Percentiles rank a stretch among this genome's conserved stretches.
These are phyloP conservation scores for Oncorhynchus keta DNA, from an alignment of 2,113 vertebrate species.

Conservation along the genomic window DNA sequence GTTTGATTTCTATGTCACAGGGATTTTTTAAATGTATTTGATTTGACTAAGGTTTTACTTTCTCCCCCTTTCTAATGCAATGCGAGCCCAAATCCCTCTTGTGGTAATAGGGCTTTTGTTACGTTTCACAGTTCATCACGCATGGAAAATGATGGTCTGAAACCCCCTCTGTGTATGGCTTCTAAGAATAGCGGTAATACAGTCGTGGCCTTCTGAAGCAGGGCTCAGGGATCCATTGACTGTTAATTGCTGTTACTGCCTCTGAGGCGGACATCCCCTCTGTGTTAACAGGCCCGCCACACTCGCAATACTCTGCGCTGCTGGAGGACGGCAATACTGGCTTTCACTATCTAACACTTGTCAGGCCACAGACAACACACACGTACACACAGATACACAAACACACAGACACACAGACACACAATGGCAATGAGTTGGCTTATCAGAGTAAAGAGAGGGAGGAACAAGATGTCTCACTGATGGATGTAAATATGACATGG, in stretches of 20 bases:
- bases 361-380: background rate
- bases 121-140: constrained; percentile 72
- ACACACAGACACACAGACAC: constrained; percentile 5
- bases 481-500: background rate
- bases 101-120: constrained; percentile 66
- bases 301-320: constrained; percentile 10
- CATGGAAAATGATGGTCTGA: constrained; percentile 57
- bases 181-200: constrained; percentile 54
- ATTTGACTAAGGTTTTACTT: constrained; percentile 37
- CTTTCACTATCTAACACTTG: constrained; percentile 25
- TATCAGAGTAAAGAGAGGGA: background rate
- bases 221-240: constrained; percentile 53
- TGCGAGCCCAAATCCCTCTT: constrained; percentile 50
- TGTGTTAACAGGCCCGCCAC: constrained; percentile 21
- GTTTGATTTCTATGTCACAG: constrained; percentile 42
- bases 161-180: constrained; percentile 29
- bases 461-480: background rate
- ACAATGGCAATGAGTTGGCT: constrained; percentile 7
- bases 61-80: constrained; percentile 33
- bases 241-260: constrained; percentile 70
- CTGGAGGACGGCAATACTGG: constrained; percentile 1
- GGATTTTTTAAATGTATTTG: constrained; percentile 30
- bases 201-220: constrained; percentile 41
- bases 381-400: constrained; percentile 16
- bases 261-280: constrained; percentile 44